A percentile compares a stretch with the other conserved stretches of the same genome.
phyloP scores from a whole-genome alignment of 2,797 vertebrate genomes.

The Chaenodraco wilsoni region DNA sequence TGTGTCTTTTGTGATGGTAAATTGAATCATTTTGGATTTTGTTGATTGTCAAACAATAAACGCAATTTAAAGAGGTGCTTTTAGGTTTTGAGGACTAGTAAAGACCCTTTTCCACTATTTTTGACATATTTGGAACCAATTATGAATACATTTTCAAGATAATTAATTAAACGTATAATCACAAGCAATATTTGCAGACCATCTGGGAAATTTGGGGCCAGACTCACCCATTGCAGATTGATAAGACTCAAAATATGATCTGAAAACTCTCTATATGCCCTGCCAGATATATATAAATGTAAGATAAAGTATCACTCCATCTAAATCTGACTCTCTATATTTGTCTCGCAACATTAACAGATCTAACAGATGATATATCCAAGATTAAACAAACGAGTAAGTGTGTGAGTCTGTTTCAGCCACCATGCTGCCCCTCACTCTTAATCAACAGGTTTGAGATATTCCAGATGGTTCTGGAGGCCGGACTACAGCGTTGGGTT shows the following conservation, averaged over 20 bases:
- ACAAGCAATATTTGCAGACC: not conserved
- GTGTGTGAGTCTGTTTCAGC: constrained; percentile 2
- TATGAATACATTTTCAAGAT: not conserved
- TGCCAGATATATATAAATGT: constrained; percentile 20
- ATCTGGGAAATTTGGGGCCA: too few relatives aligned
- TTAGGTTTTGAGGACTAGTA: too few relatives aligned
- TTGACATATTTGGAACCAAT: not conserved
- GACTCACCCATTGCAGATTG: not conserved
- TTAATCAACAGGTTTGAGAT: constrained; percentile 67
- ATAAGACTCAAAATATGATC: not conserved
- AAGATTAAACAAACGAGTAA: constrained; percentile 33
- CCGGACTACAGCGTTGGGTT: constrained; percentile 30
- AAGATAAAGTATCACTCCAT: constrained; percentile 34
- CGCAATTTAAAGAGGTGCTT: not conserved
- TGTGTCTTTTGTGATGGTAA: not conserved
- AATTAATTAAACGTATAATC: not conserved
- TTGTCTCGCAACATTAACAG: constrained; percentile 41
- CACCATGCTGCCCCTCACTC: constrained; percentile 23
- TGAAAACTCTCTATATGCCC: not conserved
- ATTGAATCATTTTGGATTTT: not conserved
- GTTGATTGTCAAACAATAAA: not conserved
- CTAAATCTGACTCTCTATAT: constrained; percentile 59
- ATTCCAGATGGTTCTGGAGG: constrained; percentile 54
- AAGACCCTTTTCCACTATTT: not conserved
- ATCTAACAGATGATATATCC: constrained; percentile 44